Conservation (phyloP, 1,140 invertebrate species). For the Sminthurides bifidus region DNA sequence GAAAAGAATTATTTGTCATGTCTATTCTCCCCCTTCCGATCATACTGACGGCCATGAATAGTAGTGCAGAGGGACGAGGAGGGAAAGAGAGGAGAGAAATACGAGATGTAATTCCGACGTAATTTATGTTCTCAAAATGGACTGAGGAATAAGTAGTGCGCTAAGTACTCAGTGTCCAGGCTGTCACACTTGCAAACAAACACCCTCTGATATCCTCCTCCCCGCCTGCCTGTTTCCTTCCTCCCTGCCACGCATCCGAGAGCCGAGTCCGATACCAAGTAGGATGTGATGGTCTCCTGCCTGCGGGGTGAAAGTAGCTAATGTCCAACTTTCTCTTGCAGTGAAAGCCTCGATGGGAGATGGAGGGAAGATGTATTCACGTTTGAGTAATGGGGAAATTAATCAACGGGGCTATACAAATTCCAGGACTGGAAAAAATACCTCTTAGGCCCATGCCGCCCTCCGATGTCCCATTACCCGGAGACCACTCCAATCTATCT, state of each 20-base stretch:
- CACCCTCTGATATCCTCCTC: not conserved
- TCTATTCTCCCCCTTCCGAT: no score
- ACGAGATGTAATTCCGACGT: no score
- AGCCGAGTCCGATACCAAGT: not conserved
- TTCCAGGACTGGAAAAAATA: conserved; percentile 30
- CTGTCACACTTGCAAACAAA: not conserved
- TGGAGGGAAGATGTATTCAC: conserved; percentile 26
- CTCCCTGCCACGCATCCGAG: not conserved
- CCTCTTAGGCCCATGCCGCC: conserved; percentile 20
- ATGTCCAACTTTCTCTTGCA: conserved; percentile 10
- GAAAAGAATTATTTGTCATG: no score
- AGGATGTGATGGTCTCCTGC: not conserved
- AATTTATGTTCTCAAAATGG: conserved; percentile 1
- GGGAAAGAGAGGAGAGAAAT: no score
- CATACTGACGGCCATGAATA: no score
- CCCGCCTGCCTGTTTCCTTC: not conserved
- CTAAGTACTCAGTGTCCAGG: not conserved
- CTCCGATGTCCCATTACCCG: conserved; percentile 23
- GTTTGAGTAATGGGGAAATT: conserved; percentile 32
- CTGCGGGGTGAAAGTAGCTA: no score
- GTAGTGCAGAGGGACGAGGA: no score
- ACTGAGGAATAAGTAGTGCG: conserved; percentile 10
- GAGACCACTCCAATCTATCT: conserved; percentile 13
- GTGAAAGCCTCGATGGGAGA: conserved; percentile 21
- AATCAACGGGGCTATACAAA: no score